Percentiles rank a stretch among this genome's conserved stretches.
phyloP scores from a whole-genome alignment of 2,113 vertebrate species.

The Carassius gibelio region DNA sequence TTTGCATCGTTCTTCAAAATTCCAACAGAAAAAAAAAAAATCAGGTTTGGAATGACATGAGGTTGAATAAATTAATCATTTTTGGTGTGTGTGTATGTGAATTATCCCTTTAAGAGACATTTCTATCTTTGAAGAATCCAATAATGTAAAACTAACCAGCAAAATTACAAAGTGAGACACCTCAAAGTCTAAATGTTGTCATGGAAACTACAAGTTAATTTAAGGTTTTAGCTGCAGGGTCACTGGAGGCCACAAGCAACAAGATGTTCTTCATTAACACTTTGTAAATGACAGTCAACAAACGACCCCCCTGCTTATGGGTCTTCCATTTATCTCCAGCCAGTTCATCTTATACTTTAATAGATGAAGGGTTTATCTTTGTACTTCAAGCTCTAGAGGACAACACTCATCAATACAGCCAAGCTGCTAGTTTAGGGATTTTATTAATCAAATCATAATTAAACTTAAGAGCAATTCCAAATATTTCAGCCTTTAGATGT shows the following conservation, averaged over 20 bases:
- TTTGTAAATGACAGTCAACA: slow-evolving; percentile 29
- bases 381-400: not conserved
- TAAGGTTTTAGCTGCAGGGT: slow-evolving; percentile 28
- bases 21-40: not conserved
- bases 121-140: not conserved
- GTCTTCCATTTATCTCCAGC: slow-evolving; percentile 3
- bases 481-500: not conserved
- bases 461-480: not conserved
- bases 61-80: not conserved
- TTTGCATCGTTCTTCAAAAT: not conserved
- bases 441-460: not conserved
- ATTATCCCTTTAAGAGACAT: not conserved
- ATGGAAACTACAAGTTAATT: slow-evolving; percentile 43
- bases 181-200: slow-evolving; percentile 39
- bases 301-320: not conserved
- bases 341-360: not conserved
- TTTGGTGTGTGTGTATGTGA: not conserved
- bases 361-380: not conserved
- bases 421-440: not conserved
- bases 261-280: slow-evolving; percentile 25
- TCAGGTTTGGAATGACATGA: not conserved
- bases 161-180: not conserved
- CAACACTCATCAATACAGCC: not conserved
- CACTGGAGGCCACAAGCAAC: slow-evolving; percentile 28
- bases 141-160: not conserved